Base-by-base conservation (phyloP, 2,888 invertebrate species). In the Apodemia mormo region DNA sequence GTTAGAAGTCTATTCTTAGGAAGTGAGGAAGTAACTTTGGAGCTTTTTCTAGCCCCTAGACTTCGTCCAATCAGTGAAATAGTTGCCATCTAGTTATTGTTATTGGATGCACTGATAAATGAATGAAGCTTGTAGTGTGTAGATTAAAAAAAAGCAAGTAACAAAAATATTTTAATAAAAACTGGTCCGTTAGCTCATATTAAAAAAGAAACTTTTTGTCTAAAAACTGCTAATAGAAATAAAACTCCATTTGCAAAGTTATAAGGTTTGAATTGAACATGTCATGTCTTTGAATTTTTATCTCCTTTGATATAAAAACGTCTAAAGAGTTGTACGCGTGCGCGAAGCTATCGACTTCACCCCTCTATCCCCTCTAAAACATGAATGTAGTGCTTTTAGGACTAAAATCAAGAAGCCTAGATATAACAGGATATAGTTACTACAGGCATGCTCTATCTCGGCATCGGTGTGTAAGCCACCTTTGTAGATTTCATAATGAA, bases 261-360 rank as follows among this genome's bases (percentile, higher is more conserved):
- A 65, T 52, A 40, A 54, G 52, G 65, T 12, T 30, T 43, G 56
- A 65, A 54, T 65, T 10, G n/a, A 30, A 37, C 22, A 33, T 52
- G 9, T 33, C 2, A n/a, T 6, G 9, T 54, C 14, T 54, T 54
- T 30, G 65, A 56, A 37, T 65, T 66, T 58, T 66, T 72, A 72
- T 70, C 72, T 73, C 67, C 64, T 71, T 70, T 67, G 74, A 69
- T 72, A 68, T 70, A 71, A 69, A 67, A 72, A 72, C 64, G 2
- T 33, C 33, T 43, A 30, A 37, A 33, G 45, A 54, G 68, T 64
- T 67, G 71, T 77, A 79, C 90, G 90, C 90, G 84, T 77, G 90
- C 90, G 87, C 81, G 79, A 73, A 77, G 80, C 81, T 90, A 90
- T 90, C 81, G 90, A 90, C 87, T 83, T 71, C 79, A 77, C 82